Base-by-base conservation (phyloP, 2,888 invertebrate species). In the Scelioninae gen. 1 region DNA sequence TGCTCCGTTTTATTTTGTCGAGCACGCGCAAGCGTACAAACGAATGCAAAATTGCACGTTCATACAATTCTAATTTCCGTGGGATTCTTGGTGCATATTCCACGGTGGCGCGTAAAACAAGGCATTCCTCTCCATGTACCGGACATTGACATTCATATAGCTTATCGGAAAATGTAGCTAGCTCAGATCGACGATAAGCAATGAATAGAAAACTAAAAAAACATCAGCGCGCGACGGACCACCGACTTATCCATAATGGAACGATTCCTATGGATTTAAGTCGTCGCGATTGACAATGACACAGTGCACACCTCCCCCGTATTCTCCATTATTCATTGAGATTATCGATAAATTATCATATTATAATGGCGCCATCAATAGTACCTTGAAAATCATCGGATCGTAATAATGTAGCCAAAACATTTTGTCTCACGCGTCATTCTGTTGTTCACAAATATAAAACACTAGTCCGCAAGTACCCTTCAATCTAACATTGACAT, bases 311-410 rank as follows among this genome's bases (percentile, higher is more conserved):
- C 86, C 80, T 85, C 72, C 82, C 60, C 69, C 78, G 82, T 77
- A 66, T 84, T 77, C 78, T 90, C 86, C 90, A 91, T 91, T 91
- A 90, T 91, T 91, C 90, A 91, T 89, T 84, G 79, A 86, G 86
- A 89, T 91, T 89, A 90, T 89, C 91, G 87, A 88, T 86, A 85
- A 88, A 91, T 91, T 91, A 91, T 90, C 89, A 90, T 89, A 91
- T 88, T 87, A 86, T 89, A 90, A 91, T 88, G 88, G 88, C 88
- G 87, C 86, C 87, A 83, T 82, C 87, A 86, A 86, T 87, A 78
- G 80, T 86, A 84, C 87, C 85, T 87, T 85, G 85, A 68, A 71
- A 79, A 29, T 15, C 43, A 49, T 62, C 23, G 45, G 56, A 47
- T 38, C 16, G 43, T 60, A 29, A 51, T 45, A 63, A 32, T 40